Percentiles rank a stretch among this genome's conserved stretches.
Evolutionary conservation across 2,113 vertebrate genomes (phyloP).

Genomic region (Chauna torquata): DNA sequence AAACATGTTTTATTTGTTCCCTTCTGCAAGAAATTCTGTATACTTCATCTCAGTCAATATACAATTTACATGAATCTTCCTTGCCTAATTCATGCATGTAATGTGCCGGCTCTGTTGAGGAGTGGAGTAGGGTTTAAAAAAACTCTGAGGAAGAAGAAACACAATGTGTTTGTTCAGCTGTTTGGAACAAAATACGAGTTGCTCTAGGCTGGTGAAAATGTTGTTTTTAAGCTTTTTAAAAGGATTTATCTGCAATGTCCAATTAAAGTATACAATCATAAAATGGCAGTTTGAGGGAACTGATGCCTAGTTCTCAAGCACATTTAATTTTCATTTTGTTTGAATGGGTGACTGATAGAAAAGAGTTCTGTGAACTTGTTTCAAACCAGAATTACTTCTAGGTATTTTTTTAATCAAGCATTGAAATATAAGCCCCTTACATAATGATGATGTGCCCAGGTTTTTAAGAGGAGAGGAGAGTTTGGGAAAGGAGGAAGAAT

Average conservation of each 20-base stretch:
- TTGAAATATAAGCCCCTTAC: neutral
- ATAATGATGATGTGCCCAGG: neutral
- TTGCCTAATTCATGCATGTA: neutral
- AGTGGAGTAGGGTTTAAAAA: neutral
- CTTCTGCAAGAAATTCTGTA: neutral
- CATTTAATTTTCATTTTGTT: constrained; percentile 25
- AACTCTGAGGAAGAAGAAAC: neutral
- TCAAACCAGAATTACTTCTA: neutral
- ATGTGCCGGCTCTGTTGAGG: neutral
- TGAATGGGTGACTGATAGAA: neutral
- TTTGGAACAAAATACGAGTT: neutral
- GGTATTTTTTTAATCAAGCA: neutral
- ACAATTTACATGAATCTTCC: neutral
- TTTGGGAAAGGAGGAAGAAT: neutral
- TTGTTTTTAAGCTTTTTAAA: constrained; percentile 17
- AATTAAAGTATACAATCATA: constrained; percentile 5
- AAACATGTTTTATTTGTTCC: neutral
- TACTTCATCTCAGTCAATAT: neutral
- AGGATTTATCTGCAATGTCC: constrained; percentile 35
- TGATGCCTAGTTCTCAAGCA: neutral
- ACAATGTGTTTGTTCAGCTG: neutral
- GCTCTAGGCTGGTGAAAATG: neutral
- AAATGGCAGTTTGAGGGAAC: neutral
- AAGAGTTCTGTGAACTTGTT: neutral
- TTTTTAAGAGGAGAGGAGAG: neutral